Evolutionary conservation across 1,140 invertebrate species (phyloP).

Genomic region (Xylocopa sonorina): DNA sequence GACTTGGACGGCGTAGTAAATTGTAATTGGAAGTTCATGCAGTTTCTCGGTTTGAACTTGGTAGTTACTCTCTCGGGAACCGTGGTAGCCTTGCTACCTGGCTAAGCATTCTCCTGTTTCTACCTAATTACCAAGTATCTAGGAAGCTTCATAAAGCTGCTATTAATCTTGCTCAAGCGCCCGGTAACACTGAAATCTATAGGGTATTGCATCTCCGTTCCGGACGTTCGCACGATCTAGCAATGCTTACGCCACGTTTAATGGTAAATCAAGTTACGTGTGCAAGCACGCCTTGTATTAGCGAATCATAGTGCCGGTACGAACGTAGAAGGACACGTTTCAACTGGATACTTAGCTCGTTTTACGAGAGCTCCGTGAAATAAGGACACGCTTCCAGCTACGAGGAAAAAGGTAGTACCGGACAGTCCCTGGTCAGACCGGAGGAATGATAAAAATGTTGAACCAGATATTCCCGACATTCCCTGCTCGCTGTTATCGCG

Average conservation of each 20-base stretch:
- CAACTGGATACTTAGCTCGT: too few relatives aligned
- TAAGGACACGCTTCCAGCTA: too few relatives aligned
- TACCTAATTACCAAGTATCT: constrained; percentile 61
- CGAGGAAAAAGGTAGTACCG: too few relatives aligned
- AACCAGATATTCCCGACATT: too few relatives aligned
- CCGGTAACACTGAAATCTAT: constrained; percentile 20
- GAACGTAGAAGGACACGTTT: too few relatives aligned
- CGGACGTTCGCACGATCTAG: not conserved
- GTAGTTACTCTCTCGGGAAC: constrained; percentile 45
- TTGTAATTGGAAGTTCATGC: constrained; percentile 60
- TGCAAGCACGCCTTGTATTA: too few relatives aligned
- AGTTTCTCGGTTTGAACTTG: constrained; percentile 54
- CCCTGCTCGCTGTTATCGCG: too few relatives aligned
- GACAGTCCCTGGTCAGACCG: not conserved
- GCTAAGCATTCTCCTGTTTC: constrained; percentile 60
- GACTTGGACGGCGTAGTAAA: constrained; percentile 49
- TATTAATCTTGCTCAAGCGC: constrained; percentile 58
- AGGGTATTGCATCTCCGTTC: not conserved
- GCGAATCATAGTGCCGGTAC: too few relatives aligned
- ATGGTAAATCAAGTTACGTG: not conserved
- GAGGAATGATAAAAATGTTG: not conserved
- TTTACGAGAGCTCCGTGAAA: too few relatives aligned
- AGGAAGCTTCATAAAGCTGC: constrained; percentile 53
- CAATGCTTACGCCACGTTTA: not conserved
- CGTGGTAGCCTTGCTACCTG: constrained; percentile 31